Percentiles rank a stretch among this genome's conserved stretches.
These are phyloP conservation scores for Gortyna flavago DNA, from an alignment of 2,888 invertebrate genomes.

Conservation along the genomic window DNA sequence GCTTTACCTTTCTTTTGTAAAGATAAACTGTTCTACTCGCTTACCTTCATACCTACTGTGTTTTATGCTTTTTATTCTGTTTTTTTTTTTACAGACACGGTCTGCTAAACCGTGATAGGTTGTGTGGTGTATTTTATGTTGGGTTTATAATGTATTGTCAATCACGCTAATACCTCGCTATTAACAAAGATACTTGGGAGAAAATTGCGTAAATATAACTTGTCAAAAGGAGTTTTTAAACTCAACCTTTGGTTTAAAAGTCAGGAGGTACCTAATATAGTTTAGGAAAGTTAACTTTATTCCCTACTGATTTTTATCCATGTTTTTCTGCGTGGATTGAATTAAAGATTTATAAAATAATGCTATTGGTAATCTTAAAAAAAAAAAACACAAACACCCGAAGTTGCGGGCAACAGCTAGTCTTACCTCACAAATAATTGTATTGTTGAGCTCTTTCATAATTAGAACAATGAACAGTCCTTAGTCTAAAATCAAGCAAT, in stretches of 20 bases:
- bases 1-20: conserved; percentile 8
- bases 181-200: background rate
- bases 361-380: background rate
- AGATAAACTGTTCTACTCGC: conserved; percentile 19
- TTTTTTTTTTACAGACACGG: background rate
- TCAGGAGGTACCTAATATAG: too few relatives aligned
- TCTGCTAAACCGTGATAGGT: background rate
- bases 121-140: background rate
- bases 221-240: background rate
- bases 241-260: background rate
- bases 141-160: background rate
- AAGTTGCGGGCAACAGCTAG: background rate
- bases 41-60: background rate
- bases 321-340: background rate
- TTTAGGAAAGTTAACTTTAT: background rate
- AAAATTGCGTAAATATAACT: background rate
- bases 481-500: conserved; percentile 15
- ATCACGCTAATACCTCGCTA: background rate
- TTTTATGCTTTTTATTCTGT: background rate
- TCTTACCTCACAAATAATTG: background rate
- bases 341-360: background rate
- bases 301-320: background rate
- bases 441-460: background rate
- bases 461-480: conserved; percentile 11
- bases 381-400: background rate